These are phyloP conservation scores for Papilio protenor DNA, from an alignment of 2,888 invertebrate species.

Conservation along the genomic window DNA sequence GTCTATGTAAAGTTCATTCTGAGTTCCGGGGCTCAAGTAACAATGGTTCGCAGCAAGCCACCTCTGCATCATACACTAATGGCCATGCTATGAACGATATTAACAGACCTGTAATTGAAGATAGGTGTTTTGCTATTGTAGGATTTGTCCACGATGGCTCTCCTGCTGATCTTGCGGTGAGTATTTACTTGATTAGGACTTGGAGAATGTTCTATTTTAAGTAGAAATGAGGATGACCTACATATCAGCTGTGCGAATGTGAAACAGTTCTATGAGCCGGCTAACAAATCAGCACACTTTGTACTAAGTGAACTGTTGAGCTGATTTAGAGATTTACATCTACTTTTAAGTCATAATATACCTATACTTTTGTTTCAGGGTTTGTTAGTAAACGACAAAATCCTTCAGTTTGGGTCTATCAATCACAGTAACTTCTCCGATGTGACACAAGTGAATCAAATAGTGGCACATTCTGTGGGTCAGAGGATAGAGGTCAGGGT, in stretches of 20 bases:
- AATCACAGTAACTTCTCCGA: slow-evolving; percentile 88
- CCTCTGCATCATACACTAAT: slow-evolving; percentile 46
- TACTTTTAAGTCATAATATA: neutral
- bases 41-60: slow-evolving; percentile 40
- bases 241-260: no score
- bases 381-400: slow-evolving; percentile 86
- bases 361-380: slow-evolving; percentile 82
- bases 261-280: no score
- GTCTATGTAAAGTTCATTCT: slow-evolving; percentile 87
- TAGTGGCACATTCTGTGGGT: slow-evolving; percentile 87
- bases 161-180: slow-evolving; percentile 92
- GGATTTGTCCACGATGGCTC: slow-evolving; percentile 90
- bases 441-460: slow-evolving; percentile 87
- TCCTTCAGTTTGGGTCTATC: slow-evolving; percentile 91
- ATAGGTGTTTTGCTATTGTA: slow-evolving; percentile 86
- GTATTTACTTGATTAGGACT: slow-evolving; percentile 53
- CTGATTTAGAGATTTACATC: no score
- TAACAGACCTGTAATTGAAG: slow-evolving; percentile 40
- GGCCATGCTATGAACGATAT: slow-evolving; percentile 47
- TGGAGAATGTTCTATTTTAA: neutral
- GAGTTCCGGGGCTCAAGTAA: slow-evolving; percentile 57
- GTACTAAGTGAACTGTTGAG: no score
- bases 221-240: no score
- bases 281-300: no score
- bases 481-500: slow-evolving; percentile 83